Conservation (phyloP, 2,797 vertebrate species). For the Tinamus major region DNA sequence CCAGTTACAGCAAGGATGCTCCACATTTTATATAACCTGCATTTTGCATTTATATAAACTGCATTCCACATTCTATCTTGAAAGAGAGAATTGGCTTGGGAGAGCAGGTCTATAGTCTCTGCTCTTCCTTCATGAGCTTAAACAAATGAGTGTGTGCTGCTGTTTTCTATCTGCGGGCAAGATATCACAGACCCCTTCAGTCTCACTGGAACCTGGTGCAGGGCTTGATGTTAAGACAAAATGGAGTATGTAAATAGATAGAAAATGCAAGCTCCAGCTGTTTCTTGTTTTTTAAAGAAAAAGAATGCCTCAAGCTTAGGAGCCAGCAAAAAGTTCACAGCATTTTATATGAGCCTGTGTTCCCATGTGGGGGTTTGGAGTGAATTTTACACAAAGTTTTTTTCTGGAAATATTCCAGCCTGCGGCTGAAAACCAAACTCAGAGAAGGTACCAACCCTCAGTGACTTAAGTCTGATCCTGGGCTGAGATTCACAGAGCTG, state of each 20-base stretch:
- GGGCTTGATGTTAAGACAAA: neutral
- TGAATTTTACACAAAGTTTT: constrained; percentile 18
- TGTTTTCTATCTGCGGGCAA: neutral
- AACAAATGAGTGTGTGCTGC: neutral
- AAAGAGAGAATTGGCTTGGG: neutral
- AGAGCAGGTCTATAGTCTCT: neutral
- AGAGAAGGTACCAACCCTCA: neutral
- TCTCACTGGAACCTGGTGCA: neutral
- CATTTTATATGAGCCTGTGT: constrained; percentile 5
- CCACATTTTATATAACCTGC: neutral
- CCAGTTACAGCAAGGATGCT: neutral
- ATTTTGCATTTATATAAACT: neutral
- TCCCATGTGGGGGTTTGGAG: neutral
- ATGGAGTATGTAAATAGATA: neutral
- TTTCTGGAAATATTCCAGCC: constrained; percentile 21
- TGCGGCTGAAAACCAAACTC: constrained; percentile 5
- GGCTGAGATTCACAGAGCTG: neutral
- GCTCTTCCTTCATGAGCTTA: neutral
- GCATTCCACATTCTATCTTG: accelerated
- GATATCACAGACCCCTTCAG: neutral
- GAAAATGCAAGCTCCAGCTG: constrained; percentile 27
- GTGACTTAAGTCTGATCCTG: neutral
- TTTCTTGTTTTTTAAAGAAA: neutral
- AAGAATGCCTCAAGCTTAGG: constrained; percentile 20
- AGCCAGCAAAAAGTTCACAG: neutral